Base-by-base conservation (phyloP, 2,797 vertebrate species). In the Ptychobarbus kaznakovi region DNA sequence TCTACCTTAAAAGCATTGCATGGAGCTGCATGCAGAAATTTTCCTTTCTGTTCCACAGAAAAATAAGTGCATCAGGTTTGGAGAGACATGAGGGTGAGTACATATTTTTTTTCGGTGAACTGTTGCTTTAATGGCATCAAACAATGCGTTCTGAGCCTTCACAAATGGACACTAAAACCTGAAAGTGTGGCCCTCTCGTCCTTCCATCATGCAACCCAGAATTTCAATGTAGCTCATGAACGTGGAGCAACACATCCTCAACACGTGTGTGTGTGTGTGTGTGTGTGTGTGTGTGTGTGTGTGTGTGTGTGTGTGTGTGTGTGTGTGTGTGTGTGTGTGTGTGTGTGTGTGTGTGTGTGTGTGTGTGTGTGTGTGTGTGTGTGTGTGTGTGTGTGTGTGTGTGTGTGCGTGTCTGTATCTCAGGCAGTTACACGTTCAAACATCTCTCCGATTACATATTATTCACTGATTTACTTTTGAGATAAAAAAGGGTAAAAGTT, bases 81-180 rank as follows among this genome's bases (percentile, higher is more conserved):
- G 2, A 49, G 15, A 73, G 44, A 16, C 70, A 18, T 18, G 25
- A 53, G 18, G 73, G 18, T 35, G 28, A 35, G 44, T 35, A 32
- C 2, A 72, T 22, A 0, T 12, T 10, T 40, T 0, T 28, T 20
- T 12, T 3, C 9, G 16, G 16, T 35, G 9, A 38, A 53, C 18
- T 32, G 28, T 75, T 53, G 18, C 28, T 35, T 53, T 53, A 38
- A 75, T 35, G 18, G 73, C 49, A 75, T 53, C 73, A 75, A 53
- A 75, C 46, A 51, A 75, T 75, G 9, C 46, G 35, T 72, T 51
- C 72, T 74, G 44, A 74, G 72, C 72, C n/a, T 51, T 11, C 22
- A 74, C 46, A 75, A 75, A 53, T 12, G 25, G 16, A 51, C 46
- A 12, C 46, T 51, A 51, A 53, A 74, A 49, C 25, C 15, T 74